Evolutionary conservation across 1,140 invertebrate species (phyloP).

Genomic region (Lineus longissimus): DNA sequence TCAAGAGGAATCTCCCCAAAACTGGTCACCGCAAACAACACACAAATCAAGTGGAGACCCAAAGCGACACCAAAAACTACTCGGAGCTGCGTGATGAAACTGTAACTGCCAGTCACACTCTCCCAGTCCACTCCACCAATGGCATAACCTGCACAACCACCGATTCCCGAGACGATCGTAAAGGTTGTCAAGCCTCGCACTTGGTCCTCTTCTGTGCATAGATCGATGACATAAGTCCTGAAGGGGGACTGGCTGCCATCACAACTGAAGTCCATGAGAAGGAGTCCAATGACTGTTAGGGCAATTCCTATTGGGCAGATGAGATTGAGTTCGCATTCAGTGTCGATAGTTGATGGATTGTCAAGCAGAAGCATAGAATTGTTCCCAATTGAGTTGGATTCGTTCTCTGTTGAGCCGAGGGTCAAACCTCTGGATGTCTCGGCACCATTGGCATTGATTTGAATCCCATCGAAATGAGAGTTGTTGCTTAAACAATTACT

Average conservation of each 20-base stretch:
- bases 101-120: constrained; percentile 69
- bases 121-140: constrained; percentile 89
- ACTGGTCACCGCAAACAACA: constrained; percentile 38
- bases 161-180: constrained; percentile 92
- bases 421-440: not conserved
- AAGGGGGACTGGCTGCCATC: constrained; percentile 93
- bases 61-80: constrained; percentile 62
- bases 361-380: too few relatives aligned
- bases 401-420: too few relatives aligned
- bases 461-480: not conserved
- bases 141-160: constrained; percentile 88
- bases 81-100: constrained; percentile 73
- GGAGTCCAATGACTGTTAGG: constrained; percentile 89
- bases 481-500: not conserved
- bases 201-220: constrained; percentile 89
- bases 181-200: constrained; percentile 89
- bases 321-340: too few relatives aligned
- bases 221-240: constrained; percentile 86
- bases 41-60: constrained; percentile 34
- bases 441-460: not conserved
- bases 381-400: too few relatives aligned
- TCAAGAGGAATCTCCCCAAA: constrained; percentile 44
- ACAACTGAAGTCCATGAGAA: constrained; percentile 90
- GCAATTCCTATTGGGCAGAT: constrained; percentile 66
- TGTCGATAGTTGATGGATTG: too few relatives aligned